Base-by-base conservation (phyloP, 2,113 vertebrate genomes). In the Ascaphus truei region DNA sequence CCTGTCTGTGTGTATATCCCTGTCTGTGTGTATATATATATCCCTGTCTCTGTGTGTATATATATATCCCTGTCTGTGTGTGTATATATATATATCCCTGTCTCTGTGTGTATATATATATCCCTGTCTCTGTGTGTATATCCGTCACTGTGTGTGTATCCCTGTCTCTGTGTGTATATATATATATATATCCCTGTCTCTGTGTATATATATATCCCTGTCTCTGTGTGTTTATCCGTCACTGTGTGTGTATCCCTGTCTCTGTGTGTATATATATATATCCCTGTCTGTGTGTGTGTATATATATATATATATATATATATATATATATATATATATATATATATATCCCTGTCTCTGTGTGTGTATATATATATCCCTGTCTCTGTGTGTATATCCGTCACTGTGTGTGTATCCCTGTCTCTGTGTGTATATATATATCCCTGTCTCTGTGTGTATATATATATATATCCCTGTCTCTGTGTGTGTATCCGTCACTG, bases 21-120 rank as follows among this genome's bases (percentile, higher is more conserved):
- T n/a, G n/a, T n/a, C n/a, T n/a, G 30, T 68, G 36, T 53, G n/a
- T 7, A 18, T 51, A 27, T 64, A 15, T 41, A 31, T 33, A 18
- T 43, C 50, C 52, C 41, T 72, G 47, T 37, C 48, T 29, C 30
- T 53, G 30, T 72, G 71, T n/a, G n/a, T n/a, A n/a, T n/a, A n/a
- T n/a, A n/a, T n/a, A 58, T 69, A 43, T 69, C 29, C 41, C 41
- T n/a, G n/a, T n/a, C n/a, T n/a, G n/a, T n/a, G n/a, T n/a, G n/a
- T n/a, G n/a, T n/a, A n/a, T n/a, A n/a, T n/a, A n/a, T n/a, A n/a
- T n/a, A n/a, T n/a, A n/a, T n/a, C n/a, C n/a, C n/a, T n/a, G n/a
- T n/a, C n/a, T n/a, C n/a, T n/a, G n/a, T n/a, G n/a, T n/a, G n/a
- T n/a, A n/a, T n/a, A n/a, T n/a, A n/a, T n/a, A n/a, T n/a, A n/a